Evolutionary conservation across 1,140 invertebrate genomes (phyloP).

Genomic region (Dufourea novaeangliae): DNA sequence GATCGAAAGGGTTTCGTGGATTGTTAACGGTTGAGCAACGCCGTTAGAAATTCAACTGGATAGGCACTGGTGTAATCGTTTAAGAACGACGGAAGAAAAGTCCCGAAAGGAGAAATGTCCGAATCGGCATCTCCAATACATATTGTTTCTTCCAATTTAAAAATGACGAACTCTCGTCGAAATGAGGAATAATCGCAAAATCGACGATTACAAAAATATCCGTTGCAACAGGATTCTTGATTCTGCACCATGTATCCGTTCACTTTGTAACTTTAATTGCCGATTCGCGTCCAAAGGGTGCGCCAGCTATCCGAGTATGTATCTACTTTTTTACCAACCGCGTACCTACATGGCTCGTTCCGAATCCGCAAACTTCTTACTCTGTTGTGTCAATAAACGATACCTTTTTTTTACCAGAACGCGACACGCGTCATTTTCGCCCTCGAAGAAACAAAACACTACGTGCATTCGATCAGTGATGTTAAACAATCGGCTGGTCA

Average conservation of each 20-base stretch:
- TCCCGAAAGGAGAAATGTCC: background rate
- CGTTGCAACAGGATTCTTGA: constrained; percentile 46
- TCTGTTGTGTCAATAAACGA: background rate
- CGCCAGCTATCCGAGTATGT: background rate
- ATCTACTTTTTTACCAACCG: constrained; percentile 10
- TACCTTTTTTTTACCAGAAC: background rate
- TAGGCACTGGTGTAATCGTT: background rate
- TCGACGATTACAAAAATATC: background rate
- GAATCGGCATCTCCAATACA: background rate
- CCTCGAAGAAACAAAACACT: background rate
- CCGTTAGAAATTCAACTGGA: background rate
- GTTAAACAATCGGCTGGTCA: no score
- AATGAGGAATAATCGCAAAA: background rate
- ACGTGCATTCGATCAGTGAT: background rate
- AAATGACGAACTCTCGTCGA: background rate
- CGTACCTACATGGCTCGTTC: background rate
- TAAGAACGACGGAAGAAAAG: background rate
- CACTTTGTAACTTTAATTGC: constrained; percentile 7
- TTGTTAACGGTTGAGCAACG: background rate
- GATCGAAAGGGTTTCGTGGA: background rate
- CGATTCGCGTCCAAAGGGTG: background rate
- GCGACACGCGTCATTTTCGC: background rate
- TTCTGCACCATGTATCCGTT: constrained; percentile 34
- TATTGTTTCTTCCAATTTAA: background rate
- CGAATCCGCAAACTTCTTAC: constrained; percentile 5